phyloP scores from a whole-genome alignment of 64 coral and sea anemone species.

The Montipora cactus region DNA sequence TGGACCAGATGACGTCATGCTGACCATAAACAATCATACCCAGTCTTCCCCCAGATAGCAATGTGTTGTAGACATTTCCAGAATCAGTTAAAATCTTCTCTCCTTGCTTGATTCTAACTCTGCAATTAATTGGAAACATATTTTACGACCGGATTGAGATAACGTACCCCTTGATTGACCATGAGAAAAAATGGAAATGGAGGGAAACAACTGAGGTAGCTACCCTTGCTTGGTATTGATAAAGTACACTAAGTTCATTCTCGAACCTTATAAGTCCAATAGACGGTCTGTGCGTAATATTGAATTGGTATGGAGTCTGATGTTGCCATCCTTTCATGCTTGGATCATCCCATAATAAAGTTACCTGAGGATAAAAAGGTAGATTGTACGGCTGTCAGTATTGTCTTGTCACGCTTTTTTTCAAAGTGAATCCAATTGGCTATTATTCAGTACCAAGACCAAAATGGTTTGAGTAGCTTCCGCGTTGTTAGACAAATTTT shows the following conservation, averaged over 20 bases:
- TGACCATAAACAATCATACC: slow-evolving; percentile 86
- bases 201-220: too few relatives aligned
- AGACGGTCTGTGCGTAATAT: slow-evolving; percentile 72
- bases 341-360: slow-evolving; percentile 75
- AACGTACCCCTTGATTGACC: not conserved
- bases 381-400: too few relatives aligned
- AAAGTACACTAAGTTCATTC: not conserved
- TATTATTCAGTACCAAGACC: too few relatives aligned
- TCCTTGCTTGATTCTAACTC: slow-evolving; percentile 67
- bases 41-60: slow-evolving; percentile 75
- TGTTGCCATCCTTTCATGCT: slow-evolving; percentile 78
- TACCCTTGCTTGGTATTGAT: too few relatives aligned
- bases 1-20: slow-evolving; percentile 81
- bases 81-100: slow-evolving; percentile 72
- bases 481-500: too few relatives aligned
- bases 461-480: too few relatives aligned
- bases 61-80: slow-evolving; percentile 76
- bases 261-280: slow-evolving; percentile 76
- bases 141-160: not conserved
- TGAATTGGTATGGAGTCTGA: slow-evolving; percentile 65
- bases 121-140: not conserved
- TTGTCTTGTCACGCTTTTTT: too few relatives aligned
- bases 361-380: slow-evolving; percentile 29
- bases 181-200: too few relatives aligned
- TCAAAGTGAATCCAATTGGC: too few relatives aligned